A percentile compares a stretch with the other conserved stretches of the same genome.
Evolutionary conservation across 2,797 vertebrate species (phyloP).

Genomic region (Acipenser ruthenus): DNA sequence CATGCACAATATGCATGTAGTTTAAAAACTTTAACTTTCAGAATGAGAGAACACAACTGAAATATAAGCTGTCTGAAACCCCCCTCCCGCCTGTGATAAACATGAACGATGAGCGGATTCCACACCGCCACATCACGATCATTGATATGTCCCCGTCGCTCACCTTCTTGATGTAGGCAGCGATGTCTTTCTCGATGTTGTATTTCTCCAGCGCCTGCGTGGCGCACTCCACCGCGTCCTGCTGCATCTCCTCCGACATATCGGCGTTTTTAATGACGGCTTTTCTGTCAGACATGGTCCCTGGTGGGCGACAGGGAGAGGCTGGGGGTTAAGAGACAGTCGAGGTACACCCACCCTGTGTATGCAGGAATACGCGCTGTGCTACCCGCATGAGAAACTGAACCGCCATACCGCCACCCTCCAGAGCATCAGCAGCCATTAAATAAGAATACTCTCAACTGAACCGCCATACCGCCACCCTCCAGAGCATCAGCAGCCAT

Average conservation of each 20-base stretch:
- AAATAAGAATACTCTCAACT: too few relatives aligned
- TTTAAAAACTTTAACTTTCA: too few relatives aligned
- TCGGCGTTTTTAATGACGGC: conserved; percentile 74
- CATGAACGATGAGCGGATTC: too few relatives aligned
- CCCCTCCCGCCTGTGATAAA: too few relatives aligned
- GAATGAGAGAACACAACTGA: too few relatives aligned
- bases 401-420: conserved; percentile 9
- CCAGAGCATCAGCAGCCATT: conserved; percentile 14
- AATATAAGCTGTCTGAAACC: too few relatives aligned
- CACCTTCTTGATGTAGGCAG: conserved; percentile 96
- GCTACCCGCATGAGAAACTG: neutral
- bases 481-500: conserved; percentile 15
- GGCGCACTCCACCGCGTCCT: conserved; percentile 91
- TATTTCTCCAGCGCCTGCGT: conserved; percentile 94
- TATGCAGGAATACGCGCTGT: neutral
- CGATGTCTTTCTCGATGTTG: conserved; percentile 96
- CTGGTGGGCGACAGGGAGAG: conserved; percentile 39
- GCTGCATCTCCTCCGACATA: conserved; percentile 86
- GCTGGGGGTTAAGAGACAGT: too few relatives aligned
- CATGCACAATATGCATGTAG: too few relatives aligned
- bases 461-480: conserved; percentile 12
- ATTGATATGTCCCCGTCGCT: neutral
- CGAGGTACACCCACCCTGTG: too few relatives aligned
- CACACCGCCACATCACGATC: neutral
- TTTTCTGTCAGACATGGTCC: conserved; percentile 64